These are phyloP conservation scores for Oligia strigilis DNA, from an alignment of 2,888 invertebrate species.

Conservation along the genomic window DNA sequence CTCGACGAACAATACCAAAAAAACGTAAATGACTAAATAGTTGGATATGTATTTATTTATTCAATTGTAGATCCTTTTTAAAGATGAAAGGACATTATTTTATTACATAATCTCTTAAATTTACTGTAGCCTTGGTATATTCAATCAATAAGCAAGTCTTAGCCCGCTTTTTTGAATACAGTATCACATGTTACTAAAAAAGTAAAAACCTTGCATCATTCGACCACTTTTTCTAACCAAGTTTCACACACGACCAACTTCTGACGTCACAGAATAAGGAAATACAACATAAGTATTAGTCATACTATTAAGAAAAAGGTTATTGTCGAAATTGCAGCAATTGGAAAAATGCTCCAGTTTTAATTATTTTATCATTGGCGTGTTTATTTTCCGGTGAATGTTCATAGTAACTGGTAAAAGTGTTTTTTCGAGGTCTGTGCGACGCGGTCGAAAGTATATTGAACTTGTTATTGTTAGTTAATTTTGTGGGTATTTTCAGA, in stretches of 20 bases:
- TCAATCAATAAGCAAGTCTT: slow-evolving; percentile 4
- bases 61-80: background rate
- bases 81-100: background rate
- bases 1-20: background rate
- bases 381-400: slow-evolving; percentile 68
- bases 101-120: background rate
- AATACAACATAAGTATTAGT: slow-evolving; percentile 44
- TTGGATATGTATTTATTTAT: no score
- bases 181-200: slow-evolving; percentile 21
- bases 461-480: slow-evolving; percentile 54
- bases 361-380: slow-evolving; percentile 63
- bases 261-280: slow-evolving; percentile 58
- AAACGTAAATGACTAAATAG: background rate
- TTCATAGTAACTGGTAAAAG: slow-evolving; percentile 53
- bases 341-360: slow-evolving; percentile 64
- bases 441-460: slow-evolving; percentile 44
- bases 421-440: slow-evolving; percentile 59
- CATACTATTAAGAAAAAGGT: slow-evolving; percentile 58
- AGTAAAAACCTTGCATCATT: slow-evolving; percentile 40
- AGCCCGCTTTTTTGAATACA: background rate
- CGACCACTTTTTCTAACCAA: slow-evolving; percentile 43
- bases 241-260: slow-evolving; percentile 20
- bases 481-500: slow-evolving; percentile 34
- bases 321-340: slow-evolving; percentile 35
- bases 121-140: background rate